Conservation (phyloP, 1,140 invertebrate genomes). For the Dolichoris vasculosae region DNA sequence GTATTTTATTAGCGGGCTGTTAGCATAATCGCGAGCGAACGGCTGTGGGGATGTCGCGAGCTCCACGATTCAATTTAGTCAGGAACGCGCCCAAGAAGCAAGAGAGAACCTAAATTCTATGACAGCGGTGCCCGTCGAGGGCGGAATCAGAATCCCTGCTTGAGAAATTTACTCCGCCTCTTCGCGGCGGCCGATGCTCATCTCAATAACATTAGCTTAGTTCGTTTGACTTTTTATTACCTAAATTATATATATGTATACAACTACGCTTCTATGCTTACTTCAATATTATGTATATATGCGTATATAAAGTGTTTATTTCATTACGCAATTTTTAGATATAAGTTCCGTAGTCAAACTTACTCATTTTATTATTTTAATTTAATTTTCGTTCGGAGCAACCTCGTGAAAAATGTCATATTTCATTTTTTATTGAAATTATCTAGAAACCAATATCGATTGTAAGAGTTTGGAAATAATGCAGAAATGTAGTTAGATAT, state of each 20-base stretch:
- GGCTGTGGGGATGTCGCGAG: slow-evolving; percentile 34
- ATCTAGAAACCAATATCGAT: background rate
- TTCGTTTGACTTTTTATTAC: slow-evolving; percentile 67
- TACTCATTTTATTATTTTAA: slow-evolving; percentile 46
- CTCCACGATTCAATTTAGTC: slow-evolving; percentile 64
- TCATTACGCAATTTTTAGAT: background rate
- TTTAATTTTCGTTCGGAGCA: background rate
- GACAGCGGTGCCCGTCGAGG: slow-evolving; percentile 50
- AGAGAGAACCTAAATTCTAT: slow-evolving; percentile 60
- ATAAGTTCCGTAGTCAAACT: background rate
- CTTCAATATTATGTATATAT: background rate
- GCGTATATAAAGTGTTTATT: slow-evolving; percentile 46
- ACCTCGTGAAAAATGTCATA: background rate
- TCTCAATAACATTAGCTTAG: slow-evolving; percentile 73
- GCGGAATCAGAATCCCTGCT: slow-evolving; percentile 65
- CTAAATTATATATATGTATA: slow-evolving; percentile 52
- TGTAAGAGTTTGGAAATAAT: background rate
- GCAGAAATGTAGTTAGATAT: too few relatives aligned
- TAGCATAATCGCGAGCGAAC: slow-evolving; percentile 60
- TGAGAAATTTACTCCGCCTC: slow-evolving; percentile 63
- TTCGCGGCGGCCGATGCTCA: slow-evolving; percentile 59
- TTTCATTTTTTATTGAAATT: background rate
- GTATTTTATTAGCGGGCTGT: slow-evolving; percentile 62
- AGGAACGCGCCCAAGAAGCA: background rate
- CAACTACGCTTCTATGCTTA: too few relatives aligned